Conservation (phyloP, 2,113 vertebrate genomes). For the Lycaon pictus region DNA sequence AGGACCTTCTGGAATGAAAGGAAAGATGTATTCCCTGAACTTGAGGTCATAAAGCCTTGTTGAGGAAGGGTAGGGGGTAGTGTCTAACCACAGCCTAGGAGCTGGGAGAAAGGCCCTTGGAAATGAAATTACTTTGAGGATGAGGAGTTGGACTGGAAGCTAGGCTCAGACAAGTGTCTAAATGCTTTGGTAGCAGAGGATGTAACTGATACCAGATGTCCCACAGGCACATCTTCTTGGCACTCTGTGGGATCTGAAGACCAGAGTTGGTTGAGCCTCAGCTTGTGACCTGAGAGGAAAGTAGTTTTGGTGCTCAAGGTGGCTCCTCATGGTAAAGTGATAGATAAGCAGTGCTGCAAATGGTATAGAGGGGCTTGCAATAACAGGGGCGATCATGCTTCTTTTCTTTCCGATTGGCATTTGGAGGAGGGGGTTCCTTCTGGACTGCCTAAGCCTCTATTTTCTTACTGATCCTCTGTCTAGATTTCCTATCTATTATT, state of each 20-base stretch:
- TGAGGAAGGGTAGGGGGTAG: background rate
- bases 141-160: background rate
- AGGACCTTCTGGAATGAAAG: background rate
- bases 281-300: slow-evolving; percentile 3
- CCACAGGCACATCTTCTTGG: background rate
- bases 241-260: background rate
- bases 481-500: background rate
- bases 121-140: background rate
- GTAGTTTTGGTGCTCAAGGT: background rate
- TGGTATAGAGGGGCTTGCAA: background rate
- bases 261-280: background rate
- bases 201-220: background rate
- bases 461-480: background rate
- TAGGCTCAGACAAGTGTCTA: background rate
- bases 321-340: background rate
- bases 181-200: background rate
- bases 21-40: background rate
- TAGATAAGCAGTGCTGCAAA: background rate
- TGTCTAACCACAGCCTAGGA: background rate
- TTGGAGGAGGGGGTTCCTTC: background rate
- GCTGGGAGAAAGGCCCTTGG: background rate
- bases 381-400: background rate
- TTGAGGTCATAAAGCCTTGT: background rate
- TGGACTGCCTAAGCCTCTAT: background rate
- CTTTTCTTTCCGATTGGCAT: background rate